These are phyloP conservation scores for Vombatus ursinus DNA, from an alignment of 2,113 vertebrate species.

Conservation along the genomic window DNA sequence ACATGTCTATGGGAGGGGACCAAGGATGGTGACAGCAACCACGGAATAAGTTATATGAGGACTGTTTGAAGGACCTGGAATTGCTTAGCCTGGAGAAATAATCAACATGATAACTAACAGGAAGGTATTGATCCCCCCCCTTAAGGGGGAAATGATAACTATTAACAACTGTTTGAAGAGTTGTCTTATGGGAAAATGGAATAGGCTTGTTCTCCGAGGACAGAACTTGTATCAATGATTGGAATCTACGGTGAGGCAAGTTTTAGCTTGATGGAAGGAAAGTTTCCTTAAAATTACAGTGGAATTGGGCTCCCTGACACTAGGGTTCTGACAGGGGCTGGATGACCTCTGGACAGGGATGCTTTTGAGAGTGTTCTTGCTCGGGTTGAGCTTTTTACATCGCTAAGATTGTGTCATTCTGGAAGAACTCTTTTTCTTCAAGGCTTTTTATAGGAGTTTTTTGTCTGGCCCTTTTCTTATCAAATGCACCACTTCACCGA, in stretches of 20 bases:
- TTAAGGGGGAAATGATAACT: background rate
- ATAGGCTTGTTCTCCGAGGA: background rate
- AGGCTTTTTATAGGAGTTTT: background rate
- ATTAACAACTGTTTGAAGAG: background rate
- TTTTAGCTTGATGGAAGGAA: background rate
- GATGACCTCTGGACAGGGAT: background rate
- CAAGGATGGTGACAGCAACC: background rate
- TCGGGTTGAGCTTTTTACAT: background rate
- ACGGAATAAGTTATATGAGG: background rate
- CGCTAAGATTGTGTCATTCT: background rate
- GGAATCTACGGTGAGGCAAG: background rate
- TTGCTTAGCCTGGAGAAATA: background rate
- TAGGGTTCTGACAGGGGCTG: background rate
- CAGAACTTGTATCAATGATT: background rate
- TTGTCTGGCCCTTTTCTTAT: background rate
- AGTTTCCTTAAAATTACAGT: background rate
- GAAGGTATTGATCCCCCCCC: background rate
- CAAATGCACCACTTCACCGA: slow-evolving; percentile 31
- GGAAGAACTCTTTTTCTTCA: background rate
- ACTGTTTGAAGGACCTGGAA: background rate
- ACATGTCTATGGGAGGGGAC: background rate
- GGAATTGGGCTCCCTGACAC: background rate
- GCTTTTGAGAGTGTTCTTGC: background rate
- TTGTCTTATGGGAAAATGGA: background rate
- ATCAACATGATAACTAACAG: background rate